Evolutionary conservation across 2,797 vertebrate genomes (phyloP).

Genomic region (Trachurus trachurus): DNA sequence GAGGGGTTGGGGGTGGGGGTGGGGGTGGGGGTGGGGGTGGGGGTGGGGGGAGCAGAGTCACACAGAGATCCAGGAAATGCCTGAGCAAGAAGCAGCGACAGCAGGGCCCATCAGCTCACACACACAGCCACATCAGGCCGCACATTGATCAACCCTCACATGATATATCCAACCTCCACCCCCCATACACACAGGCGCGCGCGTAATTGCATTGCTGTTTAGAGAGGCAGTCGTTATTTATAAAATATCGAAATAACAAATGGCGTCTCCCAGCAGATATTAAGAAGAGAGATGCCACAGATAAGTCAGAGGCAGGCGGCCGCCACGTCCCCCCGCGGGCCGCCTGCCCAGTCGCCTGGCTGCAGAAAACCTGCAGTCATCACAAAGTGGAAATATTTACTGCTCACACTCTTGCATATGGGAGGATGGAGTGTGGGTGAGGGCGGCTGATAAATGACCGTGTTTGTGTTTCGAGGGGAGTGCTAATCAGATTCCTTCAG

Average conservation of each 20-base stretch:
- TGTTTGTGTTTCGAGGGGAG: slow-evolving; percentile 81
- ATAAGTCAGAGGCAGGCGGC: slow-evolving; percentile 78
- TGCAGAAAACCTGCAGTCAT: slow-evolving; percentile 85
- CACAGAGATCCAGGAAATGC: slow-evolving; percentile 84
- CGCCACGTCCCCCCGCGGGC: slow-evolving; percentile 64
- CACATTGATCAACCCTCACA: slow-evolving; percentile 74
- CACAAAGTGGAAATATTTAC: slow-evolving; percentile 88
- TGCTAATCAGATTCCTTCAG: slow-evolving; percentile 82
- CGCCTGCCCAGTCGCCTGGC: slow-evolving; percentile 78
- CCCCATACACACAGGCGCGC: slow-evolving; percentile 34
- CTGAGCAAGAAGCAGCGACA: slow-evolving; percentile 50
- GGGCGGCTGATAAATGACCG: slow-evolving; percentile 79
- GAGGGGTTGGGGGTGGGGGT: slow-evolving; percentile 8
- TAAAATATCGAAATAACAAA: slow-evolving; percentile 87
- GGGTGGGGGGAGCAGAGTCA: slow-evolving; percentile 29
- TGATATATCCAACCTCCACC: slow-evolving; percentile 73
- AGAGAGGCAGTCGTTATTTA: slow-evolving; percentile 82
- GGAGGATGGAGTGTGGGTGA: slow-evolving; percentile 69
- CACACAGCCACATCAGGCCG: slow-evolving; percentile 57
- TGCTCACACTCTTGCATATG: slow-evolving; percentile 71
- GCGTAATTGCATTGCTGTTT: slow-evolving; percentile 80
- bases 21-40: not conserved
- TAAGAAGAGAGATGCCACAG: slow-evolving; percentile 82
- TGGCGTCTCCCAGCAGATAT: slow-evolving; percentile 78
- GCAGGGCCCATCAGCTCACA: slow-evolving; percentile 46